A percentile compares a stretch with the other conserved stretches of the same genome.
These are phyloP conservation scores for Naja naja DNA, from an alignment of 2,113 vertebrate genomes.

Conservation along the genomic window DNA sequence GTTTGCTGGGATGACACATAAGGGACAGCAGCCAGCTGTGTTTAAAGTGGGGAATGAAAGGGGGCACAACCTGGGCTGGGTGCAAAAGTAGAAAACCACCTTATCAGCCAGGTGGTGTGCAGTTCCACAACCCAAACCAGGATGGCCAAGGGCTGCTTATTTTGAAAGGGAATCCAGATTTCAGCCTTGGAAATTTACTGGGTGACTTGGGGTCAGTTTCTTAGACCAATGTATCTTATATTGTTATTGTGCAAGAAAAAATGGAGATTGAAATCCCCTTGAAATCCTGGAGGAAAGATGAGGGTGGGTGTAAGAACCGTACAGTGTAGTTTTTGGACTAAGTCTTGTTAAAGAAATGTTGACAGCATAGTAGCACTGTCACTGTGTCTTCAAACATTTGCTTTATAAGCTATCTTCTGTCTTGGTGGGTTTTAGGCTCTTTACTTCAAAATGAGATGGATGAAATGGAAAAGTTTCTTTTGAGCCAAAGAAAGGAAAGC, in stretches of 20 bases:
- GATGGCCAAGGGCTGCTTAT: neutral
- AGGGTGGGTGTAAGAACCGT: neutral
- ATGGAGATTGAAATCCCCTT: neutral
- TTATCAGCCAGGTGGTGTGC: neutral
- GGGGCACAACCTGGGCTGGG: neutral
- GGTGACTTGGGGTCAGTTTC: neutral
- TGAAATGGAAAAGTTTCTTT: conserved; percentile 75
- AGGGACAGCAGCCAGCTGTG: neutral
- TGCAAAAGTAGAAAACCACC: neutral
- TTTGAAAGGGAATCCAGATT: neutral
- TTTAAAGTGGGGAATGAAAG: neutral
- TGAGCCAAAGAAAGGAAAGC: conserved; percentile 60
- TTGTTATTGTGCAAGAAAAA: neutral
- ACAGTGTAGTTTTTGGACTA: neutral
- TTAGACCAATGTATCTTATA: neutral
- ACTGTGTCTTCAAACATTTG: neutral
- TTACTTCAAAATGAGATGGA: conserved; percentile 70
- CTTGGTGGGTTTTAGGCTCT: conserved; percentile 64
- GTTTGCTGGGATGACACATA: neutral
- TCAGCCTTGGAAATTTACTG: neutral
- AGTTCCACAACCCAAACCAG: neutral
- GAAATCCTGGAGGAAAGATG: neutral
- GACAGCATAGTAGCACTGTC: neutral
- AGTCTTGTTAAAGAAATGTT: neutral
- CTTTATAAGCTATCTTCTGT: neutral